Evolutionary conservation across 1,140 invertebrate genomes (phyloP), one percentile per base, ranked within the genome.

Genomic region (Procambarus virginalis): DNA sequence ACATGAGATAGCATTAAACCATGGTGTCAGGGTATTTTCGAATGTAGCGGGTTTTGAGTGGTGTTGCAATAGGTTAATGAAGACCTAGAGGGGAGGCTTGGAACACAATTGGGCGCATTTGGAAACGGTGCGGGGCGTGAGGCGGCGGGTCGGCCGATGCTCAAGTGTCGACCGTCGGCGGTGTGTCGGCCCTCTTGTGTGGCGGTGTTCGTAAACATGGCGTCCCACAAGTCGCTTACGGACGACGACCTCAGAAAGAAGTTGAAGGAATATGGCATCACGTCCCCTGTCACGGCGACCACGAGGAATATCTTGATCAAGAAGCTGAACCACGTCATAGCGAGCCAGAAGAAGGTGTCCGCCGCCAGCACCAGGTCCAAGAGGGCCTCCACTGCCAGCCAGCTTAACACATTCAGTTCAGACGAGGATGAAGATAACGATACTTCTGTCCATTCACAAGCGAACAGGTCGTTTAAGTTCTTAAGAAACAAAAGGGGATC

Each of bases 161-260:
- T 84, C 82, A 49, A 34, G 12, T 8, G 46, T 84, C 68, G 22
- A 20, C n/a, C 12, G 17, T 14, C 17, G 34, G 14, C n/a, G 6
- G n/a, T n/a, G 20, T 22, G 20, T 45, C 22, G 9, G 4, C 20
- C 10, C 22, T 22, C 20, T 60, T 5, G 14, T 46, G 45, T 86
- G 77, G 8, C 6, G 79, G 78, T 64, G 86, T 81, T 83, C 73
- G 89, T 90, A 86, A 90, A 90, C 84, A 90, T 90, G 89, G 89
- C 89, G 89, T 89, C 87, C 45, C 49, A 80, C 22, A 85, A 81
- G 77, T 79, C 77, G 20, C 78, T 90, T 22, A 85, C 83, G 75
- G 89, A 90, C 84, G 83, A 85, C 51, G 83, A 80, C 17, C 68
- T 90, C 6, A 78, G 83, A 58, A 68, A 81, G 49, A 85, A 86